Evolutionary conservation across 2,113 vertebrate species (phyloP), one percentile per base, ranked within the genome.

Genomic region (Seriola aureovittata): DNA sequence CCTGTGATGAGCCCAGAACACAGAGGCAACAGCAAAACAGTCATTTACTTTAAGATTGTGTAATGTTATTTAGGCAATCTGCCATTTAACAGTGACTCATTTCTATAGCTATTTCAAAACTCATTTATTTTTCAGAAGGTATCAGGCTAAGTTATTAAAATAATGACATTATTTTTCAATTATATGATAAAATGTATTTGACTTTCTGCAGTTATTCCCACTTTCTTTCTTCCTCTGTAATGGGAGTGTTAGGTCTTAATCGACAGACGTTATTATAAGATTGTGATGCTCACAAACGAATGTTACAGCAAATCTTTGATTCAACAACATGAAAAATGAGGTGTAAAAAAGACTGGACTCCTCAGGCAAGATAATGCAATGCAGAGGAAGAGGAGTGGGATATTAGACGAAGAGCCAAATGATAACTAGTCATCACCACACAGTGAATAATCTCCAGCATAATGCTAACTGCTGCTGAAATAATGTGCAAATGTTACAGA

Each of bases 221-320:
- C 40, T 67, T 32, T 55, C 23, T 63, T 25, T 71, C 58, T 54
- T 79, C 64, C 66, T 79, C 72, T 42, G 7, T 55, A 42, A 58
- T 38, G 74, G 76, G 78, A 86, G 71, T 77, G 75, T 82, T 11
- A 76, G 57, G 77, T 59, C 64, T 88, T 82, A 82, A 86, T 89
- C 80, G 74, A 75, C 57, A 5, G 23, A 4, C 1, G 40, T 42
- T 85, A 46, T 82, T 79, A 78, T 75, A 66, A 83, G 63, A 68
- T 83, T 86, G 55, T 46, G 44, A 75, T 55, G 75, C 89, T 80
- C 69, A 80, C 48, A 10, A 75, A 75, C 68, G 55, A 42, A 87
- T 89, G 79, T 89, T 86, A 87, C 72, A 84, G 82, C 62, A 83
- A 84, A 75, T 85, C 85, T 81, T 82, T 90, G 84, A 44, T 55